Percentiles rank a stretch among this genome's conserved stretches.
Conservation (phyloP, 1,140 invertebrate genomes). For the Chironomus tepperi region DNA sequence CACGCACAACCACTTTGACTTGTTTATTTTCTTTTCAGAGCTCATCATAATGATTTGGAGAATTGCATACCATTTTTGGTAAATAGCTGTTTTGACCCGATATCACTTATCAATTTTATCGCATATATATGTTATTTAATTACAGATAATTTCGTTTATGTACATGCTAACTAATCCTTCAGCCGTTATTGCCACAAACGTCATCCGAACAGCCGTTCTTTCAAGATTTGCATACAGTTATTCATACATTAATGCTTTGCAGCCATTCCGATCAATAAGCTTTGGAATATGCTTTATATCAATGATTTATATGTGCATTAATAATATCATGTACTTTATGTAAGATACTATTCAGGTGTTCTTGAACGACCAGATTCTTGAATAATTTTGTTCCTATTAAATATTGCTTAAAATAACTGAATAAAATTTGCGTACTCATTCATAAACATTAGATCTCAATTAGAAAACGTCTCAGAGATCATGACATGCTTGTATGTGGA, state of each 20-base stretch:
- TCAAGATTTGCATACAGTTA: background rate
- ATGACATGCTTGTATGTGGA: background rate
- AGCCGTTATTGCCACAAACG: conserved; percentile 42
- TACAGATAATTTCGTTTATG: conserved; percentile 31
- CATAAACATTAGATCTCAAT: background rate
- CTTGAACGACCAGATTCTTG: no score
- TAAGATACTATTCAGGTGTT: background rate
- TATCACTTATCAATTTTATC: background rate
- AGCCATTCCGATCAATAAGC: conserved; percentile 48
- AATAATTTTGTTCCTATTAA: background rate
- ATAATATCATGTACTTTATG: conserved; percentile 37
- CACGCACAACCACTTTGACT: background rate
- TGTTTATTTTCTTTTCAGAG: conserved; percentile 34
- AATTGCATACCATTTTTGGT: conserved; percentile 56
- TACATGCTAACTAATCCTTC: conserved; percentile 52
- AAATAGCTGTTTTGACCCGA: conserved; percentile 40
- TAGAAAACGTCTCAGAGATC: background rate
- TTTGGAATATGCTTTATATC: conserved; percentile 43
- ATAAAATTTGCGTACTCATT: background rate
- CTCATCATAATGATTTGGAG: conserved; percentile 63
- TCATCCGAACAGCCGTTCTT: conserved; percentile 40
- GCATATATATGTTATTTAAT: no score
- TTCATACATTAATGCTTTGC: conserved; percentile 38
- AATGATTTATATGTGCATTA: conserved; percentile 48
- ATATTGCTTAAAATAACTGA: background rate